Evolutionary conservation across 2,797 vertebrate species (phyloP), one percentile per base, ranked within the genome.

Genomic region (Yasuhikotakia modesta): DNA sequence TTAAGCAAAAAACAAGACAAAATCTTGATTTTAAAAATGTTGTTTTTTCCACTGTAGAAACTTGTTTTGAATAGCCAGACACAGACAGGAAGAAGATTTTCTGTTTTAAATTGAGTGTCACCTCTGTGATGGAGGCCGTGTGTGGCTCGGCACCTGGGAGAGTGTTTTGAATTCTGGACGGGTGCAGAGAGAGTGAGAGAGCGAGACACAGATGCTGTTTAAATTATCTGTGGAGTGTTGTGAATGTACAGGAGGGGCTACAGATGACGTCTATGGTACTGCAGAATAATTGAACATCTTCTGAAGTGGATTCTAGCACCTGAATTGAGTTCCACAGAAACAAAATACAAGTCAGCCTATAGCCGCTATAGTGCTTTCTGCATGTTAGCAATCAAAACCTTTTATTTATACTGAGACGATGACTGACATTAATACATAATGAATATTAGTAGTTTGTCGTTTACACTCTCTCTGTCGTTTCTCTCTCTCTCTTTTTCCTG

Each of bases 31-130:
- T 11, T 32, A 2, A 57, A 57, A 57, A 12, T 57, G 21, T 27
- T 57, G 21, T 58, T 21, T 53, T 10, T 19, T 57, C 22, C 53
- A 57, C 8, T 60, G 5, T 63, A n/a, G 27, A 35, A 67, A 57
- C 64, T 65, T 72, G 32, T 72, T 72, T 63, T 63, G 57, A 39
- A 60, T 16, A 10, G 19, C 61, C 17, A 2, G 12, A 58, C 21
- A 70, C 21, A 39, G 32, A 21, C 3, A 43, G 67, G 46, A 78
- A 66, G 63, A 80, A 58, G 70, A 67, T 48, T 76, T 76, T 30
- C 17, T 46, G 39, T 67, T 55, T 69, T 64, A 86, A 78, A 86
- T 78, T 69, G 82, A 85, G 76, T 45, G 63, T 82, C 81, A 80
- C 79, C 82, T 76, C 76, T 69, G 78, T 85, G 73, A 76, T 66